These are phyloP conservation scores for Ophiothrix spiculata DNA, from an alignment of 35 echinoderm and acorn worm species.

Conservation along the genomic window DNA sequence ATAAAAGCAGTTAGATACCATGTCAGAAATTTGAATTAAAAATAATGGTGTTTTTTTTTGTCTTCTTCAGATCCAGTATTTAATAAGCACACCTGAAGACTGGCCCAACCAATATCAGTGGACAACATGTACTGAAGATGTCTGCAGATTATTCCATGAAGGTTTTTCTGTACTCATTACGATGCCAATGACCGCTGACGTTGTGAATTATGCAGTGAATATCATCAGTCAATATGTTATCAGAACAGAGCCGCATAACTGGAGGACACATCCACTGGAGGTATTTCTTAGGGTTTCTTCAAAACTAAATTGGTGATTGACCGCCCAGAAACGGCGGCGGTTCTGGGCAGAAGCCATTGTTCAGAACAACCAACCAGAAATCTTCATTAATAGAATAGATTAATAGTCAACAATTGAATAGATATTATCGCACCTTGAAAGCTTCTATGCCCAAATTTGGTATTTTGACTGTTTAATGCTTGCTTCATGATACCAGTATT, in stretches of 20 bases:
- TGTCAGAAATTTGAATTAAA: neutral
- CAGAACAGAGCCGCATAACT: constrained; percentile 62
- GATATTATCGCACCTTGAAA: too few relatives aligned
- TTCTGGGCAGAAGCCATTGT: too few relatives aligned
- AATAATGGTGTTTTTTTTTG: neutral
- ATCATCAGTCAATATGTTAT: constrained; percentile 70
- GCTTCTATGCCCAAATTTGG: too few relatives aligned
- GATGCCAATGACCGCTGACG: constrained; percentile 10
- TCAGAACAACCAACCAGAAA: too few relatives aligned
- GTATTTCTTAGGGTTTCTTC: constrained; percentile 17
- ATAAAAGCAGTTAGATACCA: neutral
- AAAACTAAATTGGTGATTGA: too few relatives aligned
- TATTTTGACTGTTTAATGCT: too few relatives aligned
- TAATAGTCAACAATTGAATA: too few relatives aligned
- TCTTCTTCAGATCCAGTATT: constrained; percentile 54
- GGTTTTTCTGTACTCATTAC: constrained; percentile 26
- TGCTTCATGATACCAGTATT: too few relatives aligned
- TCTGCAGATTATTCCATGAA: constrained; percentile 30
- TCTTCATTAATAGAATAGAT: too few relatives aligned
- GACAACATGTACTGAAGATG: constrained; percentile 44
- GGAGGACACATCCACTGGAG: constrained; percentile 59
- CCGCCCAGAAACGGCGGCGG: too few relatives aligned
- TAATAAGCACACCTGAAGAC: neutral
- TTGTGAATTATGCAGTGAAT: constrained; percentile 56
- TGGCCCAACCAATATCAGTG: constrained; percentile 36